phyloP scores from a whole-genome alignment of 2,797 vertebrate species.

The Alfaro cultratus region DNA sequence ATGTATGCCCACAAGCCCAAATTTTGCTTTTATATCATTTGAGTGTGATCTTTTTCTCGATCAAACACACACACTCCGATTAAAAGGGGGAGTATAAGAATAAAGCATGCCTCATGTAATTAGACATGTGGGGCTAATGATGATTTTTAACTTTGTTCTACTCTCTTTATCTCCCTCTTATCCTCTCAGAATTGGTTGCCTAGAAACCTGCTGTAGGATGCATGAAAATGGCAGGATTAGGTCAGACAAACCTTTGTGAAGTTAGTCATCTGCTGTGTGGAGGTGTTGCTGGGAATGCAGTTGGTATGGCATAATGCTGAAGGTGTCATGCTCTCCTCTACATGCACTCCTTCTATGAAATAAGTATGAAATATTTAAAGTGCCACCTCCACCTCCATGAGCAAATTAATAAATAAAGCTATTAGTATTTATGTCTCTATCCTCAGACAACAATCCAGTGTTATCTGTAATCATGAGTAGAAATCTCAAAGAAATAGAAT shows the following conservation, averaged over 20 bases:
- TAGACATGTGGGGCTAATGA: constrained; percentile 44
- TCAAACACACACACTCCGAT: constrained; percentile 1
- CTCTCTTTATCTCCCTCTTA: constrained; percentile 38
- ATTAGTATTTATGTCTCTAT: background rate
- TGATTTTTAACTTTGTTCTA: constrained; percentile 55
- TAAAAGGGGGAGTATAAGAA: constrained; percentile 20
- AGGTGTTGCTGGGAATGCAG: constrained; percentile 60
- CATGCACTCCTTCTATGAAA: constrained; percentile 11
- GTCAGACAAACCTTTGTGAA: constrained; percentile 77
- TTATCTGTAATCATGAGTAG: background rate
- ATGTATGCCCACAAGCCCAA: background rate
- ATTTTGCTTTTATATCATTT: background rate
- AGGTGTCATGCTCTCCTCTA: constrained; percentile 38
- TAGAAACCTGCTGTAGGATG: constrained; percentile 75
- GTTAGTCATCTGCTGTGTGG: constrained; percentile 74
- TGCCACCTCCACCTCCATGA: background rate
- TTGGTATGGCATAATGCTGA: constrained; percentile 28
- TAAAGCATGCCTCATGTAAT: constrained; percentile 29
- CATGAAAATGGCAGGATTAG: constrained; percentile 74
- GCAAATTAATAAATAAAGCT: background rate
- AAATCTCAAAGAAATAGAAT: background rate
- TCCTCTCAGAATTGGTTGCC: constrained; percentile 65
- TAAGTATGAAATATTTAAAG: background rate
- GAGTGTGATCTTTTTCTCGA: background rate
- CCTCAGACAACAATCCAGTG: background rate